phyloP scores from a whole-genome alignment of 2,888 invertebrate species.

The Ormyrus thymus region DNA sequence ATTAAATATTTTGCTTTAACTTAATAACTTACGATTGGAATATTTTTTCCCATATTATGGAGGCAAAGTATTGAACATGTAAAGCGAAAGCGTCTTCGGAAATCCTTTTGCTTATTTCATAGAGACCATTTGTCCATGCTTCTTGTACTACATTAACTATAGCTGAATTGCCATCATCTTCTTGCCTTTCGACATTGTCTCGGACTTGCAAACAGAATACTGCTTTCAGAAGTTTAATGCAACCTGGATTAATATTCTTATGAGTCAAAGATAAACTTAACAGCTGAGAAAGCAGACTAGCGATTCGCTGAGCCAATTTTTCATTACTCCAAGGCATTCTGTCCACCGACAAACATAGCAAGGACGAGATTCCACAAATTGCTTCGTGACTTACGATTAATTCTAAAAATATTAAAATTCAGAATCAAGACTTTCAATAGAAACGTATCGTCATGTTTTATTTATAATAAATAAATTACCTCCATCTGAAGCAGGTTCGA shows the following conservation, averaged over 20 bases:
- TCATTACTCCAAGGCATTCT: slow-evolving; percentile 55
- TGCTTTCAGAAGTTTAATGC: slow-evolving; percentile 63
- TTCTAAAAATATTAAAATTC: slow-evolving; percentile 69
- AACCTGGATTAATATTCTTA: slow-evolving; percentile 57
- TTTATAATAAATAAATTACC: slow-evolving; percentile 66
- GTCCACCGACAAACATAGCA: slow-evolving; percentile 71
- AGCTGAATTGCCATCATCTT: slow-evolving; percentile 46
- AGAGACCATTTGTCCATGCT: slow-evolving; percentile 64
- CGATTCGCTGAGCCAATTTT: slow-evolving; percentile 54
- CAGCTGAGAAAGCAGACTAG: slow-evolving; percentile 61
- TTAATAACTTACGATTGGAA: slow-evolving; percentile 62
- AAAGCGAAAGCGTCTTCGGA: slow-evolving; percentile 61
- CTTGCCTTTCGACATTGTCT: slow-evolving; percentile 55
- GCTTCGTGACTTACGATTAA: slow-evolving; percentile 73
- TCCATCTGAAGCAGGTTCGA: slow-evolving; percentile 68
- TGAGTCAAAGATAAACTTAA: slow-evolving; percentile 63
- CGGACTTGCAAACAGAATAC: slow-evolving; percentile 64
- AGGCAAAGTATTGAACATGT: slow-evolving; percentile 68
- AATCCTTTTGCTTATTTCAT: slow-evolving; percentile 60
- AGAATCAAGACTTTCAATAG: not conserved
- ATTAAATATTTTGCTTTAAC: slow-evolving; percentile 16
- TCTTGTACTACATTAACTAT: slow-evolving; percentile 58
- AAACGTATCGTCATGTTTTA: not conserved
- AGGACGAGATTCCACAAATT: slow-evolving; percentile 72
- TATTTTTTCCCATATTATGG: slow-evolving; percentile 68